Percentiles rank a stretch among this genome's conserved stretches.
phyloP scores from a whole-genome alignment of 2,113 vertebrate genomes.

The Ovis canadensis region DNA sequence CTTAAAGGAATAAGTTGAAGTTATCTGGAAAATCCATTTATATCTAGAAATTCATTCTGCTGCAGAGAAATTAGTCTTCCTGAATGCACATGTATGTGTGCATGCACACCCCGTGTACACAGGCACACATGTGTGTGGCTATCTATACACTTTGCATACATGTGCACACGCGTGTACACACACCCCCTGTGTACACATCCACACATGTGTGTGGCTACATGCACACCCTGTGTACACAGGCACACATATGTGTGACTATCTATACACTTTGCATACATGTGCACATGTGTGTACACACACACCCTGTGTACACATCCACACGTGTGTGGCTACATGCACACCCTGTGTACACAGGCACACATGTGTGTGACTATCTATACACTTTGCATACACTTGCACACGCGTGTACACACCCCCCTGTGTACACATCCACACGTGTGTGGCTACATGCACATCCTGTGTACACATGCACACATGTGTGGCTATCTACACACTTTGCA shows the following conservation, averaged over 20 bases:
- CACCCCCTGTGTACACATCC: background rate
- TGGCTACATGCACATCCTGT: too few species aligned
- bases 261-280: background rate
- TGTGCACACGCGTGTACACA: rapidly evolving
- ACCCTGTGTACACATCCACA: background rate
- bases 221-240: background rate
- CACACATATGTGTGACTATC: background rate
- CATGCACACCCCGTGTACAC: background rate
- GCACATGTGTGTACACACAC: rapidly evolving
- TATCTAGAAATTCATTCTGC: background rate
- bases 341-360: rapidly evolving
- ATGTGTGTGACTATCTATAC: background rate
- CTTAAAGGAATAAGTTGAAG: background rate
- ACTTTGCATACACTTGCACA: background rate
- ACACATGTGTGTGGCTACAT: background rate
- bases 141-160: background rate
- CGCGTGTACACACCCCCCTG: rapidly evolving
- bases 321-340: background rate
- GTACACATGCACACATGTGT: background rate
- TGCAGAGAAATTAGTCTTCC: background rate
- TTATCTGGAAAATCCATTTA: background rate
- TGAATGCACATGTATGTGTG: rapidly evolving
- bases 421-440: background rate
- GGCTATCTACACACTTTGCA: background rate
- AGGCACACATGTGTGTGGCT: background rate